Conservation (phyloP, 1,140 invertebrate species). For the Panagrolaimus sp. region DNA sequence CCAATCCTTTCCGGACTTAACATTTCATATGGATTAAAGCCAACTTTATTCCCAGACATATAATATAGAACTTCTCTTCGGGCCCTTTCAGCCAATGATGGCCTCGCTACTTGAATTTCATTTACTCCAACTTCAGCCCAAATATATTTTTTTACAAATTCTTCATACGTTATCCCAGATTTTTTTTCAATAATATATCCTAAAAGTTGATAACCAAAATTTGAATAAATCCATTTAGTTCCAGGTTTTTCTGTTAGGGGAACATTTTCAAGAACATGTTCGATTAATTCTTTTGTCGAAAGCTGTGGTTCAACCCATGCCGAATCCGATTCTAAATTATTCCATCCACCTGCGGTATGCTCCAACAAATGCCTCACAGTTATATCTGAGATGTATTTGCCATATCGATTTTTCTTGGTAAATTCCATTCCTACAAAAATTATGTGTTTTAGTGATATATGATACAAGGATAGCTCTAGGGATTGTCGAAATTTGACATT, state of each 20-base stretch:
- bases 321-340: slow-evolving; percentile 54
- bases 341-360: slow-evolving; percentile 57
- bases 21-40: slow-evolving; percentile 57
- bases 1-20: slow-evolving; percentile 51
- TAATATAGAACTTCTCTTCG: slow-evolving; percentile 58
- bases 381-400: slow-evolving; percentile 51
- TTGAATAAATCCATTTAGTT: slow-evolving; percentile 57
- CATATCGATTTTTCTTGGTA: slow-evolving; percentile 40
- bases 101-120: slow-evolving; percentile 53
- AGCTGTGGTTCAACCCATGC: slow-evolving; percentile 55
- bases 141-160: slow-evolving; percentile 54
- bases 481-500: no score
- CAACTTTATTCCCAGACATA: slow-evolving; percentile 53
- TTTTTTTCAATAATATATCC: slow-evolving; percentile 55
- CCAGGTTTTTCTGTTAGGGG: slow-evolving; percentile 50
- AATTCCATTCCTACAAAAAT: slow-evolving; percentile 49
- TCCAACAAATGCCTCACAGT: slow-evolving; percentile 56
- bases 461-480: no score
- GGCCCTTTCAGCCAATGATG: slow-evolving; percentile 51
- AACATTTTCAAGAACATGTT: slow-evolving; percentile 43
- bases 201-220: slow-evolving; percentile 58
- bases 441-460: neutral
- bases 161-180: slow-evolving; percentile 50
- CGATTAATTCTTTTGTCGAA: slow-evolving; percentile 47
- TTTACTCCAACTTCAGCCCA: slow-evolving; percentile 51